phyloP scores from a whole-genome alignment of 2,888 invertebrate genomes.

The Lobophora halterata region DNA sequence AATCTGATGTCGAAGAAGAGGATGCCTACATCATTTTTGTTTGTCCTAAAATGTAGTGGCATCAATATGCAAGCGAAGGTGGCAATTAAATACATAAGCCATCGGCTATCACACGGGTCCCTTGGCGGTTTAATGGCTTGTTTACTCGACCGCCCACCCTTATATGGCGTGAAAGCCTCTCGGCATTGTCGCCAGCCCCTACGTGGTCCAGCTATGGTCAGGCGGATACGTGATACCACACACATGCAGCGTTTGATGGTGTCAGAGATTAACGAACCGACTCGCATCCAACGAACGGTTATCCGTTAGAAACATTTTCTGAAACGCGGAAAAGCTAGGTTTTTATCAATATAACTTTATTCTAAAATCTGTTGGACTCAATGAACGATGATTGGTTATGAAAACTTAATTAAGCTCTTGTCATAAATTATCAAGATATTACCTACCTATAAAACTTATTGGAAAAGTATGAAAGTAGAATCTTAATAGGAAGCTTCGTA shows the following conservation, averaged over 20 bases:
- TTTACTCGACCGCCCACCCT: constrained; percentile 63
- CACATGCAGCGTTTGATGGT: constrained; percentile 48
- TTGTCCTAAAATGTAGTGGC: constrained; percentile 33
- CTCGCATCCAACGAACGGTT: constrained; percentile 27
- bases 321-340: constrained; percentile 1
- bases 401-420: no score
- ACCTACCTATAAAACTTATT: no score
- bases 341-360: no score
- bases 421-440: no score
- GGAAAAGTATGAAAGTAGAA: no score
- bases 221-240: constrained; percentile 56
- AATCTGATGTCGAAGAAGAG: constrained; percentile 8
- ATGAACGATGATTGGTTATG: no score
- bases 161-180: constrained; percentile 77
- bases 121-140: constrained; percentile 65
- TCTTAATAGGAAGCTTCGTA: no score
- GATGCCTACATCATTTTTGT: constrained; percentile 15
- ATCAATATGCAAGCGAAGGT: constrained; percentile 58
- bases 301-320: constrained; percentile 17
- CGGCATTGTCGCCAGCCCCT: constrained; percentile 69
- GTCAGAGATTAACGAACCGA: constrained; percentile 47
- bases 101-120: constrained; percentile 58
- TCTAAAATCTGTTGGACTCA: no score
- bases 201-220: constrained; percentile 52
- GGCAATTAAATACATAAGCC: constrained; percentile 74